Evolutionary conservation across 2,888 invertebrate genomes (phyloP).

Genomic region (Clanis bilineata): DNA sequence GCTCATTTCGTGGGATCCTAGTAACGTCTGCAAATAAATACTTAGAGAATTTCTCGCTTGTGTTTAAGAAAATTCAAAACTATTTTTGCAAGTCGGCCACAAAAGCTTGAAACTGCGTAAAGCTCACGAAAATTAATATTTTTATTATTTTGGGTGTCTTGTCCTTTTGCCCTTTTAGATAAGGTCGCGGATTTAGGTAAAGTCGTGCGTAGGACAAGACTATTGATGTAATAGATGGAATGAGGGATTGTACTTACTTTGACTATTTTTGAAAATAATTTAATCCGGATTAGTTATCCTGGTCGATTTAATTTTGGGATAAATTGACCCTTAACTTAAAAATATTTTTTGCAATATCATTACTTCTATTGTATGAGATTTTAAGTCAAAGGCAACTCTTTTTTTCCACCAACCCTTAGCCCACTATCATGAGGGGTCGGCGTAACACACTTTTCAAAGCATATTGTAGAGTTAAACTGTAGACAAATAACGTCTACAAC

Average conservation of each 20-base stretch:
- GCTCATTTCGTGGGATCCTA: background rate
- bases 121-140: slow-evolving; percentile 4
- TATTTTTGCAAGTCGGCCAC: background rate
- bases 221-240: background rate
- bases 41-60: background rate
- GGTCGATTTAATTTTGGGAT: background rate
- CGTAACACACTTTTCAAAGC: no score
- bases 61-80: background rate
- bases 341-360: no score
- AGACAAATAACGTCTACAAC: no score
- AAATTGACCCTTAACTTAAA: background rate
- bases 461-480: no score
- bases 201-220: background rate
- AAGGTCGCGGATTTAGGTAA: background rate
- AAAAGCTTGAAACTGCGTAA: background rate
- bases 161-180: background rate
- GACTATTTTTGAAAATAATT: background rate
- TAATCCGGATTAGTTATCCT: background rate
- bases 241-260: background rate
- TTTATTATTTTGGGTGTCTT: background rate
- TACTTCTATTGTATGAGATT: no score
- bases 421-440: no score
- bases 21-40: slow-evolving; percentile 3
- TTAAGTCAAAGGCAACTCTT: no score
- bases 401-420: no score